phyloP scores from a whole-genome alignment of 2,888 invertebrate species.

The Synergus umbraculus region DNA sequence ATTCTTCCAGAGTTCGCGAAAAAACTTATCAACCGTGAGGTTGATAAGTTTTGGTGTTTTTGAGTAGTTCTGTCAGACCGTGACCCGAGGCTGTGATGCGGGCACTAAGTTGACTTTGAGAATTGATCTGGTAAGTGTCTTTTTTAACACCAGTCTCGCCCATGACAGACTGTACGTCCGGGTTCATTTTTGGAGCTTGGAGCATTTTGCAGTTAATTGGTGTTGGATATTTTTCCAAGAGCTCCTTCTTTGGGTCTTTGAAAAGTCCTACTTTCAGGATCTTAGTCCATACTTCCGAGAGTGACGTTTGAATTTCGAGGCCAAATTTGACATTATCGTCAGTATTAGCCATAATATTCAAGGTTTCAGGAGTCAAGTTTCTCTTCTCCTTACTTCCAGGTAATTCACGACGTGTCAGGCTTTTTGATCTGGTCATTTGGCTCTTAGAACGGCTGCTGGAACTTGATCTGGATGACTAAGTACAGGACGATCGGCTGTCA shows the following conservation, averaged over 20 bases:
- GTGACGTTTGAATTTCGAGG: too few relatives aligned
- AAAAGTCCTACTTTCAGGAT: not conserved
- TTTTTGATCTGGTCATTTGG: too few relatives aligned
- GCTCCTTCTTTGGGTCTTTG: not conserved
- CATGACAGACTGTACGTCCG: not conserved
- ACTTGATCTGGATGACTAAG: not conserved
- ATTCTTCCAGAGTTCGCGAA: slow-evolving; percentile 8
- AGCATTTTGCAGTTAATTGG: not conserved
- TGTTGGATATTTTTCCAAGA: not conserved
- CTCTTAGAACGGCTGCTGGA: not conserved
- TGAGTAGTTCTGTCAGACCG: not conserved
- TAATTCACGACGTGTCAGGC: not conserved
- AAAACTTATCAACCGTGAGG: not conserved
- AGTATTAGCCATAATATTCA: too few relatives aligned
- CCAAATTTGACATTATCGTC: too few relatives aligned
- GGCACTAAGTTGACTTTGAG: not conserved
- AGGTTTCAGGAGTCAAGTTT: too few relatives aligned
- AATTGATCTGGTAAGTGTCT: not conserved
- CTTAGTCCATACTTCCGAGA: too few relatives aligned
- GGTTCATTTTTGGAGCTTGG: not conserved
- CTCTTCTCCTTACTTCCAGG: not conserved
- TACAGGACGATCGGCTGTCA: not conserved
- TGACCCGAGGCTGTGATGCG: not conserved
- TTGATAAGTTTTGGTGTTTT: too few relatives aligned
- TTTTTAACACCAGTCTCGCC: not conserved